A percentile compares a stretch with the other conserved stretches of the same genome.
Evolutionary conservation across 2,797 vertebrate species (phyloP).

Genomic region (Coregonus suidteri): DNA sequence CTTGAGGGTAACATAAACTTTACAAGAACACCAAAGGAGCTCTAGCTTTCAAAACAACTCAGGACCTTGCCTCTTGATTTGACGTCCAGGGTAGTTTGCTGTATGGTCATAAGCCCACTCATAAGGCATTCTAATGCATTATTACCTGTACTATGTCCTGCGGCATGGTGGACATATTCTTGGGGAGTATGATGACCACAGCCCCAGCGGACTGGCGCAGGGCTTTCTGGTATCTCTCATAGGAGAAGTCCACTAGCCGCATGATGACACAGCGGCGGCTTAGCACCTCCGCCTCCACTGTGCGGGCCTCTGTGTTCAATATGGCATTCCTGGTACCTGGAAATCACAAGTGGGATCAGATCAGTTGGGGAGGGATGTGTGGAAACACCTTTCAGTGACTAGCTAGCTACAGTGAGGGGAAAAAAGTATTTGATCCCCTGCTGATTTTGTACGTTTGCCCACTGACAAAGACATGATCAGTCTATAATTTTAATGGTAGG

Average conservation of each 20-base stretch:
- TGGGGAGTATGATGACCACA: constrained; percentile 93
- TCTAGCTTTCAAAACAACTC: background rate
- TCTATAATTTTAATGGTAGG: no score
- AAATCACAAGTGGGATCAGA: background rate
- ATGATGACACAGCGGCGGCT: constrained; percentile 97
- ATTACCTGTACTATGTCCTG: constrained; percentile 93
- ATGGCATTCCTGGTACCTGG: constrained; percentile 94
- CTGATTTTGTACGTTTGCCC: no score
- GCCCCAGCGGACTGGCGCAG: constrained; percentile 94
- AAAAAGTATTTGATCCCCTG: no score
- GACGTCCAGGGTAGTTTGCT: background rate
- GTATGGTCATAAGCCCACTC: background rate
- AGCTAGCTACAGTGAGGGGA: no score
- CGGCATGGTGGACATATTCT: constrained; percentile 90
- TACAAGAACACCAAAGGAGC: background rate
- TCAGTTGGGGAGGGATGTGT: background rate
- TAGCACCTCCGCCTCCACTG: constrained; percentile 91
- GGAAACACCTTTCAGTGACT: background rate
- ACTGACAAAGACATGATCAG: no score
- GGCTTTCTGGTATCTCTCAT: constrained; percentile 94
- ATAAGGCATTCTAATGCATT: background rate
- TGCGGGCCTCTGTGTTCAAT: constrained; percentile 95
- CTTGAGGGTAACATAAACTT: background rate
- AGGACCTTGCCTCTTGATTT: background rate
- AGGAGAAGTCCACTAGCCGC: constrained; percentile 94